Evolutionary conservation across 2,888 invertebrate genomes (phyloP), one percentile per base, ranked within the genome.

Genomic region (Tachina lurida): DNA sequence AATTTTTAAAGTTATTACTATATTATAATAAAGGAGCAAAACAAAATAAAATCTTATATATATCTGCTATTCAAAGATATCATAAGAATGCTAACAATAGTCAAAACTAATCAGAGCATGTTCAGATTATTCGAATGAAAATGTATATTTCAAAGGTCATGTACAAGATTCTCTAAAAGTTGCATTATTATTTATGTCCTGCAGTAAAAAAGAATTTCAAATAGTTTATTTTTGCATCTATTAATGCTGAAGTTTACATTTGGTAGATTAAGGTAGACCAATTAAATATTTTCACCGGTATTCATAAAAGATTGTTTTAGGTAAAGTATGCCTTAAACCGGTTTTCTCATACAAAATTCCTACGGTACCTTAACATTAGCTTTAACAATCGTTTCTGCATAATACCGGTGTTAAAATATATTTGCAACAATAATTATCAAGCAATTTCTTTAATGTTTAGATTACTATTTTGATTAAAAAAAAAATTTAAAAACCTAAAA

Each of bases 91-190:
- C 56, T 22, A 56, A 22, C 56, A 56, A 22, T 31, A 31, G 5
- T 19, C 22, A 3, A 22, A 56, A 62, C 9, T 22, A 22, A 15
- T 12, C 47, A 47, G 41, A 45, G 65, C 17, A 13, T 63, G 63
- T 52, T 22, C 22, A 12, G 31, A 31, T n/a, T 22, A 47, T 15
- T 22, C 17, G 15, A 47, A 47, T 22, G 5, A 12, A 22, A 65
- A 58, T 31, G 5, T 22, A 5, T 47, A 47, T 7, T 47, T 65
- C 65, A 47, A 47, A 65, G 22, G 65, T 65, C 65, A 47, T 65
- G 65, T 22, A 47, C 43, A 13, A 45, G 15, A 22, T 65, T 47
- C 9, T 7, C 47, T 9, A 22, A 65, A 12, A 65, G 58, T 47
- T 65, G 65, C 47, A 47, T 65, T 45, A 13, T 45, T 47, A 45